A percentile compares a stretch with the other conserved stretches of the same genome.
Evolutionary conservation across 2,797 vertebrate species (phyloP).

Genomic region (Enteromius viviparus): DNA sequence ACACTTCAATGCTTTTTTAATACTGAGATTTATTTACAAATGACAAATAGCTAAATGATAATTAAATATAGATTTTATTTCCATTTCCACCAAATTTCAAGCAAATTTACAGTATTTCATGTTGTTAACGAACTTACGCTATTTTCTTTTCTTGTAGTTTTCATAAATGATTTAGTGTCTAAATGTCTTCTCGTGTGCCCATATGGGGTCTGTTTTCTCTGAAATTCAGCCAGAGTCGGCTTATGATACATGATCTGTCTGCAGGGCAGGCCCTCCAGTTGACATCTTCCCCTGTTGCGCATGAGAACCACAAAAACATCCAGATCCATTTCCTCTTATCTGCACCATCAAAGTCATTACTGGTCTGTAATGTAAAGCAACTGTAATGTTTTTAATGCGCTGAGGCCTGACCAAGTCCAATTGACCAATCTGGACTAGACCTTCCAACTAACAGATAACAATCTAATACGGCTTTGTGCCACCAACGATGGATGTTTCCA

Average conservation of each 20-base stretch:
- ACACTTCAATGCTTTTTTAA: not conserved
- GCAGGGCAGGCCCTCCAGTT: conserved; percentile 55
- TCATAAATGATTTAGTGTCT: not conserved
- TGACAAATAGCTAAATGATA: not conserved
- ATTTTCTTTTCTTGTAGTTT: not conserved
- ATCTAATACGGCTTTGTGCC: conserved; percentile 52
- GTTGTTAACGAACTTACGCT: not conserved
- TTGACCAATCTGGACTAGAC: conserved; percentile 54
- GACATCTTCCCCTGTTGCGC: conserved; percentile 51
- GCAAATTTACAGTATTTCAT: not conserved
- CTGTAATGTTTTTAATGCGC: conserved; percentile 58
- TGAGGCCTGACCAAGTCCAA: conserved; percentile 60
- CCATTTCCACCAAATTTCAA: not conserved
- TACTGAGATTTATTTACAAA: not conserved
- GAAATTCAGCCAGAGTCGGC: conserved; percentile 62
- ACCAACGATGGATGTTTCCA: conserved; percentile 51
- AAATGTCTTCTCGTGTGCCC: conserved; percentile 59
- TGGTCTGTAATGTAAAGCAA: conserved; percentile 41
- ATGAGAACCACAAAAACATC: conserved; percentile 52
- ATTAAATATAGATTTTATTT: not conserved
- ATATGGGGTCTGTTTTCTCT: conserved; percentile 68
- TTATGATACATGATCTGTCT: conserved; percentile 59
- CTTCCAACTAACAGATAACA: conserved; percentile 57
- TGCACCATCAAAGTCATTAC: conserved; percentile 50
- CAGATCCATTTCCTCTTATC: conserved; percentile 51